A percentile compares a stretch with the other conserved stretches of the same genome.
Evolutionary conservation across 2,888 invertebrate species (phyloP).

Genomic region (Pyrgus malvae): DNA sequence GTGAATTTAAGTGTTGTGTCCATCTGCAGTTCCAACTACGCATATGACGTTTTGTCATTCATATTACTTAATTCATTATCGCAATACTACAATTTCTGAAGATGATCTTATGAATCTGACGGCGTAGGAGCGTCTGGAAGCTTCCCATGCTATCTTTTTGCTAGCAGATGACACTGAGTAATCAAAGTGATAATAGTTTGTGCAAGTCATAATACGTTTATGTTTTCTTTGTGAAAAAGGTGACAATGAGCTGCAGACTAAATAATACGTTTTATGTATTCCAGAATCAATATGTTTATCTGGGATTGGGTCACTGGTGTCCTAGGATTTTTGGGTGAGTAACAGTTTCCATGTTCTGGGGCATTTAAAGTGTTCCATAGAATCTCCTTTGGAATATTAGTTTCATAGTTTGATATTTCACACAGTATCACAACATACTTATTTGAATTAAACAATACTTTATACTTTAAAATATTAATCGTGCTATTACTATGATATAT

Average conservation of each 20-base stretch:
- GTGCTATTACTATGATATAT: too few relatives aligned
- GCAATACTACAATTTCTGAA: conserved; percentile 35
- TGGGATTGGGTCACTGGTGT: conserved; percentile 98
- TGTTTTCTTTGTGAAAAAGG: conserved; percentile 58
- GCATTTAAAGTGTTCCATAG: too few relatives aligned
- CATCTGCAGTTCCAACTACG: conserved; percentile 57
- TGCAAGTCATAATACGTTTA: conserved; percentile 67
- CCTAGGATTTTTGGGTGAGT: conserved; percentile 95
- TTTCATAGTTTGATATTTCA: too few relatives aligned
- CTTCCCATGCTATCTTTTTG: conserved; percentile 31
- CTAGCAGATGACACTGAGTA: conserved; percentile 48
- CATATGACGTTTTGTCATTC: conserved; percentile 73
- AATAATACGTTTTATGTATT: conserved; percentile 47
- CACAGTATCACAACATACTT: too few relatives aligned
- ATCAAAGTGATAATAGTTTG: conserved; percentile 50
- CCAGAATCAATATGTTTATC: conserved; percentile 90
- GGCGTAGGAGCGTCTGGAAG: conserved; percentile 33
- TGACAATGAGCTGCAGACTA: conserved; percentile 42
- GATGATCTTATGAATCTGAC: conserved; percentile 35
- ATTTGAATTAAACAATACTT: too few relatives aligned
- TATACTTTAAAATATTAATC: too few relatives aligned
- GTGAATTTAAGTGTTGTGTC: conserved; percentile 46
- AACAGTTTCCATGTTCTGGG: neutral
- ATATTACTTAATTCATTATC: conserved; percentile 73
- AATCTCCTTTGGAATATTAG: too few relatives aligned